Conservation (phyloP, 2,797 vertebrate species). For the Melopsittacus undulatus region DNA sequence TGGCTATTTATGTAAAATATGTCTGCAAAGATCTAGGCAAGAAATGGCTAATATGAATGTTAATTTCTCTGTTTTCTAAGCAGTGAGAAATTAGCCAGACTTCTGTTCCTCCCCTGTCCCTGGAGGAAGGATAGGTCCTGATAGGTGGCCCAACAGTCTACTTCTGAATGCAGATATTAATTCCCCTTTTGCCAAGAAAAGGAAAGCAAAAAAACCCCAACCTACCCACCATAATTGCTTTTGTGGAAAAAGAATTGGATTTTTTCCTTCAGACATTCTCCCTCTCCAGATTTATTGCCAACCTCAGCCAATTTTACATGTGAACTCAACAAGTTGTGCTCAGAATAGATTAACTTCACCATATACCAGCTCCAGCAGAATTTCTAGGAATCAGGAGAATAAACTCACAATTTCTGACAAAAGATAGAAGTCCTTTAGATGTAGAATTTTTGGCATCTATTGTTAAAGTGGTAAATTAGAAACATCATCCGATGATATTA, state of each 20-base stretch:
- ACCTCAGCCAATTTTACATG: not conserved
- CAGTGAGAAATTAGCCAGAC: not conserved
- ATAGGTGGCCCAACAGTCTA: not conserved
- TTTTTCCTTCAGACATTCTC: conserved; percentile 7
- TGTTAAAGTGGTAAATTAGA: not conserved
- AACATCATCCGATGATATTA: not conserved
- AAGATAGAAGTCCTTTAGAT: not conserved
- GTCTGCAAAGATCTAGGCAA: not conserved
- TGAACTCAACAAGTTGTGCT: not conserved
- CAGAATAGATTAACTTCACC: not conserved
- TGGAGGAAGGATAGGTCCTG: not conserved
- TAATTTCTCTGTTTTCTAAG: not conserved
- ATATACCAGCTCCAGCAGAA: not conserved
- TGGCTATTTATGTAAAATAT: not conserved
- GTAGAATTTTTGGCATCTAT: not conserved
- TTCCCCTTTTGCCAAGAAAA: not conserved
- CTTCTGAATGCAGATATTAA: not conserved
- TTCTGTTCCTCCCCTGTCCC: not conserved
- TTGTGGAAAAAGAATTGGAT: not conserved
- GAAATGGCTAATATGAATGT: not conserved
- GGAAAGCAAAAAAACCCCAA: accelerated
- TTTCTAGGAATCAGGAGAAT: conserved; percentile 37
- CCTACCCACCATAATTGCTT: not conserved
- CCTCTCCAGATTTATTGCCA: not conserved
- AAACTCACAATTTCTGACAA: not conserved